Evolutionary conservation across 2,888 invertebrate genomes (phyloP).

Genomic region (Meteorus cinctellus): DNA sequence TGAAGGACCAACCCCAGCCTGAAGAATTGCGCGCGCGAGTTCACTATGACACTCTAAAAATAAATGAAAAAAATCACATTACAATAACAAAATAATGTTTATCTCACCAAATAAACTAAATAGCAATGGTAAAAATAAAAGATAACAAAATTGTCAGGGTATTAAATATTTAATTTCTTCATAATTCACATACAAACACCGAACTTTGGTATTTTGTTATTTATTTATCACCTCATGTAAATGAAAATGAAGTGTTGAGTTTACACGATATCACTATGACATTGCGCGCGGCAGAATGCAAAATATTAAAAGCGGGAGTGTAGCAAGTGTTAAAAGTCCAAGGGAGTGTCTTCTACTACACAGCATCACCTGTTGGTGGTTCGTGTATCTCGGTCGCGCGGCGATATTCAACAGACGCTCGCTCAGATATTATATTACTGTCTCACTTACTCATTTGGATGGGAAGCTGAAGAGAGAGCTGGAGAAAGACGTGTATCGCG

Average conservation of each 20-base stretch:
- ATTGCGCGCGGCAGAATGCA: not conserved
- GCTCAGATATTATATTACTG: conserved; percentile 32
- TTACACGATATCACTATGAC: not conserved
- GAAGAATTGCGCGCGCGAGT: not conserved
- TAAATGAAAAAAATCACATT: no score
- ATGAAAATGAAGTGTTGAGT: no score
- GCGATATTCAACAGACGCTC: conserved; percentile 42
- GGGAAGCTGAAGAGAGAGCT: conserved; percentile 31
- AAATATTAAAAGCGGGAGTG: not conserved
- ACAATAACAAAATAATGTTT: no score
- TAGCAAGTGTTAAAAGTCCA: conserved; percentile 46
- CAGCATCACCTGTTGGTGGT: conserved; percentile 70
- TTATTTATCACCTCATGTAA: no score
- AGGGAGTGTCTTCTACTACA: conserved; percentile 65
- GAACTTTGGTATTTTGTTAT: no score
- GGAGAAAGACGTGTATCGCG: conserved; percentile 49
- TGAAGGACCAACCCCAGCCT: not conserved
- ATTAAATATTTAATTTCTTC: not conserved
- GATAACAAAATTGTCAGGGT: not conserved
- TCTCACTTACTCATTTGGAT: conserved; percentile 20
- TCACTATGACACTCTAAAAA: not conserved
- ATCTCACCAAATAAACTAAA: no score
- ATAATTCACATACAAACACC: not conserved
- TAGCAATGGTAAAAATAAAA: no score
- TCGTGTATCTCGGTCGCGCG: conserved; percentile 63